phyloP scores from a whole-genome alignment of 2,888 invertebrate genomes.

The Ochropacha duplaris region DNA sequence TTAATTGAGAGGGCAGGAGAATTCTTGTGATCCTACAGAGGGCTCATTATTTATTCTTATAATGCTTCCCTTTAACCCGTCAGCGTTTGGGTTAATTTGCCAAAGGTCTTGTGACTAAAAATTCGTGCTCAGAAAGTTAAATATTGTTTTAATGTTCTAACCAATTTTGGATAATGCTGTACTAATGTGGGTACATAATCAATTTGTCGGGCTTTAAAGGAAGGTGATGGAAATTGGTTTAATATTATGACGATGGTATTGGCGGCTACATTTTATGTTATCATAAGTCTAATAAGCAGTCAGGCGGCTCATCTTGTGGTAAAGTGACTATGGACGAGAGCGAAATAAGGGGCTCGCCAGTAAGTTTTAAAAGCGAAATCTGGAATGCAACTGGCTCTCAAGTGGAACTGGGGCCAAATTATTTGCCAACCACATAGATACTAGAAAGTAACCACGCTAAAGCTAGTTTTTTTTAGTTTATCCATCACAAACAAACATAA shows the following conservation, averaged over 20 bases:
- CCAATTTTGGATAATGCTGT: neutral
- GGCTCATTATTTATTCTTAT: conserved; percentile 73
- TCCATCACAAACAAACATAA: too few relatives aligned
- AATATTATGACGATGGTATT: neutral
- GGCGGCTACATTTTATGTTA: too few relatives aligned
- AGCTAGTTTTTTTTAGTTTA: too few relatives aligned
- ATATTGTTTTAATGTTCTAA: conserved; percentile 8
- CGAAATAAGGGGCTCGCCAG: too few relatives aligned
- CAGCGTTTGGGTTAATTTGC: conserved; percentile 62
- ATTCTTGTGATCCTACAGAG: conserved; percentile 49
- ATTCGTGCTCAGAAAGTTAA: conserved; percentile 52
- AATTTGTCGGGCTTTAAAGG: neutral
- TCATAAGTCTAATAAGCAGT: too few relatives aligned
- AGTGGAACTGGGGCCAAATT: too few relatives aligned
- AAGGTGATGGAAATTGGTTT: neutral
- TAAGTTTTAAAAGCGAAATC: too few relatives aligned
- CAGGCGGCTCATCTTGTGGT: too few relatives aligned
- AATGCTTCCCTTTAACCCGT: conserved; percentile 58
- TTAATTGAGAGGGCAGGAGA: conserved; percentile 63
- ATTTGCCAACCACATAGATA: too few relatives aligned
- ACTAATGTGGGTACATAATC: conserved; percentile 1
- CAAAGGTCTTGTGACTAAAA: conserved; percentile 54
- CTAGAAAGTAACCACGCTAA: too few relatives aligned
- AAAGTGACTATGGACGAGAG: too few relatives aligned
- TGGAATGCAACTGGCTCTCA: too few relatives aligned